Evolutionary conservation across 2,113 vertebrate genomes (phyloP).

Genomic region (Megaleporinus macrocephalus): DNA sequence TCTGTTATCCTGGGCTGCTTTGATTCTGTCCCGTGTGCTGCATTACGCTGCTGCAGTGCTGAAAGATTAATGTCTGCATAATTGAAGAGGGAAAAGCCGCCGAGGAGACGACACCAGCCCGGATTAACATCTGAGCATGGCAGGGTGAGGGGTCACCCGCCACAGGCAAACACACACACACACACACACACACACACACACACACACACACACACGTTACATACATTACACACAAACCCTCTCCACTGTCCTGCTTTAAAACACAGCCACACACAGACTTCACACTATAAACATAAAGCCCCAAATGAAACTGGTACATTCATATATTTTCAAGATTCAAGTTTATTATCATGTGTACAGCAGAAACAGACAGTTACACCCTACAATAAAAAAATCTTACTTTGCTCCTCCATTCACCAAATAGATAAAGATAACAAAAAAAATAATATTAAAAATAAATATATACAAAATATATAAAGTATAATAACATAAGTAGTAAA

Average conservation of each 20-base stretch:
- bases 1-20: slow-evolving; percentile 43
- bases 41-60: slow-evolving; percentile 43
- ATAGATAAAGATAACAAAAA: too few species aligned
- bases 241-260: background rate
- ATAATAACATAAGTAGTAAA: too few species aligned
- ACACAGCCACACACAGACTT: background rate
- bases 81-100: slow-evolving; percentile 37
- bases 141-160: slow-evolving; percentile 2
- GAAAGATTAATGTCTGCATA: slow-evolving; percentile 52
- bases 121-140: slow-evolving; percentile 32
- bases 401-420: too few species aligned
- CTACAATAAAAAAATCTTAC: too few species aligned
- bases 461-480: too few species aligned
- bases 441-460: too few species aligned
- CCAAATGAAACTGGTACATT: too few species aligned
- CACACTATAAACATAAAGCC: too few species aligned
- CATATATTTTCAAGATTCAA: too few species aligned
- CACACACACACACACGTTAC: background rate
- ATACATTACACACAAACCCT: background rate
- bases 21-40: slow-evolving; percentile 43
- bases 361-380: too few species aligned
- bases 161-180: background rate
- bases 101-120: slow-evolving; percentile 24
- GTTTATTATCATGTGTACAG: too few species aligned
- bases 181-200: slow-evolving; percentile 1